Evolutionary conservation across 2,797 vertebrate genomes (phyloP).

Genomic region (Anguilla marmorata): DNA sequence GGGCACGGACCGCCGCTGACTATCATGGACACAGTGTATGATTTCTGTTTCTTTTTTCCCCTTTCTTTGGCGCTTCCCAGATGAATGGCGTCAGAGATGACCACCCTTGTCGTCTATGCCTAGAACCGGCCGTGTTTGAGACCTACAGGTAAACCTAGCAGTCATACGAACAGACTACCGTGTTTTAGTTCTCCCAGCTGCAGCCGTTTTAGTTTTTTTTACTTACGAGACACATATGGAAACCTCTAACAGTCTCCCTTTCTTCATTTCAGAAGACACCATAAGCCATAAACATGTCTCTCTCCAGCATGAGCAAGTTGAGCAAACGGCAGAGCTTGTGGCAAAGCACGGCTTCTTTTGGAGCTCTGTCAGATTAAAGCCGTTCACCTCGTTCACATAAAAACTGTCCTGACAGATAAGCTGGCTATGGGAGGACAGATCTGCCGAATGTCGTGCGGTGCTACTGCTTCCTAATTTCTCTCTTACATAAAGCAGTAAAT

Average conservation of each 20-base stretch:
- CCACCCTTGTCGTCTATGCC: not conserved
- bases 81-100: not conserved
- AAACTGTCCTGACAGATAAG: not conserved
- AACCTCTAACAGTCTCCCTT: not conserved
- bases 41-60: too few relatives aligned
- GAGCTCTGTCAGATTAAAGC: not conserved
- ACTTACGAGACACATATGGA: not conserved
- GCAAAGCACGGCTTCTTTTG: not conserved
- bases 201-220: not conserved
- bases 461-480: conserved; percentile 30
- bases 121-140: not conserved
- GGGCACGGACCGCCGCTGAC: too few relatives aligned
- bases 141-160: not conserved
- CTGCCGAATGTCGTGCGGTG: not conserved
- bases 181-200: not conserved
- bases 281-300: not conserved
- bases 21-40: too few relatives aligned
- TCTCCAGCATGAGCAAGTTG: not conserved
- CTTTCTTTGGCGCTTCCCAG: not conserved
- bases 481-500: conserved; percentile 54
- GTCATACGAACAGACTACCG: not conserved
- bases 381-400: not conserved
- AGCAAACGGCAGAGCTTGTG: not conserved
- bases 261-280: not conserved
- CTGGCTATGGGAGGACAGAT: not conserved